phyloP scores from a whole-genome alignment of 2,113 vertebrate species.

The Anser cygnoides region DNA sequence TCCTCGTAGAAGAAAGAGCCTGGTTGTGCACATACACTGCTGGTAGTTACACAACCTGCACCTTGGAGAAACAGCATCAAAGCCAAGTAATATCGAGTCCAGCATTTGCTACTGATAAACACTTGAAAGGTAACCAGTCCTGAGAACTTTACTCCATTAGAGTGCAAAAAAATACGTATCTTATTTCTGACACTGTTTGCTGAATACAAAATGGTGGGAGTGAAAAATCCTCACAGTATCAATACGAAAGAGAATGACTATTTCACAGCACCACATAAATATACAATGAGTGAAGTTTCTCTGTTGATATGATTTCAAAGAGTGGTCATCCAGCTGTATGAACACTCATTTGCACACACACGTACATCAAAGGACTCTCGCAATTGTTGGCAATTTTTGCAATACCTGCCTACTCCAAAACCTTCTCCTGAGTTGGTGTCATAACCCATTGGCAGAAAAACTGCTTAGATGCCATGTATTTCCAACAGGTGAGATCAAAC shows the following conservation, averaged over 20 bases:
- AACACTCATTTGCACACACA: not conserved
- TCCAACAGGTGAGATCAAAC: constrained; percentile 7
- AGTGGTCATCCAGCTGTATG: not conserved
- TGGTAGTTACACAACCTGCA: not conserved
- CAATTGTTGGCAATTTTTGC: constrained; percentile 22
- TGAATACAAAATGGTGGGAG: not conserved
- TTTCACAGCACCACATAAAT: constrained; percentile 62
- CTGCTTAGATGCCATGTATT: not conserved
- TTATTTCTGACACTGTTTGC: constrained; percentile 39
- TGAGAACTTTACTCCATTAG: not conserved
- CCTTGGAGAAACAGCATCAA: not conserved
- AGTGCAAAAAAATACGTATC: not conserved
- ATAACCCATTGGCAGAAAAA: constrained; percentile 47
- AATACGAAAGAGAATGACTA: constrained; percentile 45
- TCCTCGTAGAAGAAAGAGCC: not conserved
- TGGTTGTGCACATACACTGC: not conserved
- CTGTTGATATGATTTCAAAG: not conserved
- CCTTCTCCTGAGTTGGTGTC: not conserved
- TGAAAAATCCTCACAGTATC: constrained; percentile 17
- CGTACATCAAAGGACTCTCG: not conserved
- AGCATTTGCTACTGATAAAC: not conserved
- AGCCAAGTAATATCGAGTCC: not conserved
- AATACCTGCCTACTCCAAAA: not conserved
- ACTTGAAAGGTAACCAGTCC: not conserved
- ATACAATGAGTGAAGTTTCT: not conserved